Base-by-base conservation (phyloP, 2,797 vertebrate genomes). In the Mionectes olivaceus region DNA sequence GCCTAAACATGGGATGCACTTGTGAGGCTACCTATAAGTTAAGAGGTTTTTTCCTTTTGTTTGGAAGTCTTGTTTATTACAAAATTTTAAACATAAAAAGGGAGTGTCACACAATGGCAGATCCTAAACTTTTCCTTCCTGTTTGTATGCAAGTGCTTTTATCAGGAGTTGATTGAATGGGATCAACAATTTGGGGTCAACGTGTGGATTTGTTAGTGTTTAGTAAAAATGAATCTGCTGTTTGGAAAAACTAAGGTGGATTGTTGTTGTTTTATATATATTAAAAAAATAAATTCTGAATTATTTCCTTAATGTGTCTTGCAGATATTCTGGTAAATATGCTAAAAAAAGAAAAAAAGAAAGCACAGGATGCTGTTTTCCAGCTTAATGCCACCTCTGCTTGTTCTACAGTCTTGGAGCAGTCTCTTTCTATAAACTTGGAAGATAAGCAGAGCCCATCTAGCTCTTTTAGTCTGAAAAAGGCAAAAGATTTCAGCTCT, bases 281-380 rank as follows among this genome's bases (percentile, higher is more conserved):
- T 59, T 30, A 13, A 35, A 77, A 41, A 1, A 28, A 4, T 71
- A 1, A 25, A 4, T 78, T 5, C 9, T 30, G 81, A 24, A 33
- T 43, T 10, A 47, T 91, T 94, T 98, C 98, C 98, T 99, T 99
- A 97, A 95, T n/a, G 50, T 78, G 13, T 69, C 41, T 80, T 70
- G 71, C 96, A 99, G 99, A 98, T 97, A 98, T 99, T 93, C 95
- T 99, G 13, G 98, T 99, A 59, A 98, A 97, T 95, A 99, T 99
- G 98, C 93, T 99, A 88, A 99, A 99, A 97, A 99, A 98, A 76
- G 99, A 99, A 95, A 99, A 99, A 97, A 98, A 97, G 94, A 98
- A 97, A 95, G 85, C 96, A 18, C 98, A 96, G 79, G 98, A 99
- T 83, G 94, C 95, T 67, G 80, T 97, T 33, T 93, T 95, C n/a